Conservation (phyloP, 2,888 invertebrate species). For the Caenorhabditis sinica region DNA sequence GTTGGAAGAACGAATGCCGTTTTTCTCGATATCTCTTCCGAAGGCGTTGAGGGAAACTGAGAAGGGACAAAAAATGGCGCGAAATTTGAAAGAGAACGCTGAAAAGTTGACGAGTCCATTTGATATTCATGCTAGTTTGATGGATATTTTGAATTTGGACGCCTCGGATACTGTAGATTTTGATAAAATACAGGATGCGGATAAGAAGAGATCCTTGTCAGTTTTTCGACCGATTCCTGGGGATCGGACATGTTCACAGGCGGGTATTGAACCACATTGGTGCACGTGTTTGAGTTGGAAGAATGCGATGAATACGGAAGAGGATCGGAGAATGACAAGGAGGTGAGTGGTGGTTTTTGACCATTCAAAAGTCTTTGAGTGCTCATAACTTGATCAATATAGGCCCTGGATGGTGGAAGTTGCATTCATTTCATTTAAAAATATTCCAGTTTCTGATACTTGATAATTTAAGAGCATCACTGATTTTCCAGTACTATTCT, state of each 20-base stretch:
- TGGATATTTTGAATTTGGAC: constrained; percentile 87
- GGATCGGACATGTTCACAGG: constrained; percentile 86
- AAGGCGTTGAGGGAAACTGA: constrained; percentile 71
- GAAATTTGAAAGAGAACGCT: too few species aligned
- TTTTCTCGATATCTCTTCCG: constrained; percentile 86
- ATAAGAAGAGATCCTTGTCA: constrained; percentile 72
- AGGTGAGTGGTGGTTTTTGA: constrained; percentile 30
- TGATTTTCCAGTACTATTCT: too few species aligned
- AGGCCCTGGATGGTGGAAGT: too few species aligned
- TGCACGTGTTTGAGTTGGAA: constrained; percentile 94
- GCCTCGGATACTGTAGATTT: constrained; percentile 49
- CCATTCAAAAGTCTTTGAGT: too few species aligned
- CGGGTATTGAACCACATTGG: constrained; percentile 96
- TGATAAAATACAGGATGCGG: constrained; percentile 34
- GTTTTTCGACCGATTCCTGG: constrained; percentile 77
- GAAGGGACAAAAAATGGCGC: constrained; percentile 64
- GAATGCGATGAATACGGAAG: constrained; percentile 83
- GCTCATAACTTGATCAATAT: too few species aligned
- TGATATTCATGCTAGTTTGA: too few species aligned
- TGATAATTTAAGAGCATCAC: too few species aligned
- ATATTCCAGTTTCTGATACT: too few species aligned
- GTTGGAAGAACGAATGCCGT: constrained; percentile 89
- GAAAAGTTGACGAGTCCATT: too few species aligned
- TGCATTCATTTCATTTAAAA: too few species aligned
- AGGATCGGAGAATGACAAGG: constrained; percentile 54